A percentile compares a stretch with the other conserved stretches of the same genome.
Conservation (phyloP, 2,888 invertebrate genomes). For the Caenorhabditis imperialis region DNA sequence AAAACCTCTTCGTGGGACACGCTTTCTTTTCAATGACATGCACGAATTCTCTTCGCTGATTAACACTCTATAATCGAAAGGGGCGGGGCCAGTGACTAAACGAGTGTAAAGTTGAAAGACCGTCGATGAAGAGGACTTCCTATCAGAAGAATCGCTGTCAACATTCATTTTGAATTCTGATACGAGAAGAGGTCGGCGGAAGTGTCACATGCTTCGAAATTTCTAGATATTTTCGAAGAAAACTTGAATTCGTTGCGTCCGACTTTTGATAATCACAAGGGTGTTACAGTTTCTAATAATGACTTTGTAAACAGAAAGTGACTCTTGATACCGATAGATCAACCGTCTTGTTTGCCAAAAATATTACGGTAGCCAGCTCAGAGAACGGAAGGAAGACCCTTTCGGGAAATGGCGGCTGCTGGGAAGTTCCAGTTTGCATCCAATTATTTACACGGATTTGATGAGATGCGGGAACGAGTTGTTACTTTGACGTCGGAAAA, state of each 20-base stretch:
- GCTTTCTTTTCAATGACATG: slow-evolving; percentile 22
- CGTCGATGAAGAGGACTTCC: slow-evolving; percentile 6
- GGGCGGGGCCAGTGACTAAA: slow-evolving; percentile 6
- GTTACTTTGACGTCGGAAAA: too few species aligned
- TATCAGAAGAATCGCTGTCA: neutral
- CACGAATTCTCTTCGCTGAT: slow-evolving; percentile 40
- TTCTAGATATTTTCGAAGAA: neutral
- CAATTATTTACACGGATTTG: too few species aligned
- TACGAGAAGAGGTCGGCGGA: too few species aligned
- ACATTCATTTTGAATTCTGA: neutral
- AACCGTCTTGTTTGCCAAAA: too few species aligned
- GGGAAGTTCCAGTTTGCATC: too few species aligned
- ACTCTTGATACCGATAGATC: too few species aligned
- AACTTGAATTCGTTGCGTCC: neutral
- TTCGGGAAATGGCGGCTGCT: too few species aligned
- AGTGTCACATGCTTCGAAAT: slow-evolving; percentile 3
- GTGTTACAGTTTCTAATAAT: neutral
- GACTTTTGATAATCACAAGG: neutral
- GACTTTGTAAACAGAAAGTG: too few species aligned
- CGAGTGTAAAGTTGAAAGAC: slow-evolving; percentile 48
- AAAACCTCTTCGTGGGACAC: slow-evolving; percentile 36
- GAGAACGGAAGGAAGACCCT: too few species aligned
- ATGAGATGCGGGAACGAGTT: too few species aligned
- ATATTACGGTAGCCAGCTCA: too few species aligned
- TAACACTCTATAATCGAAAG: slow-evolving; percentile 26